A percentile compares a stretch with the other conserved stretches of the same genome.
Conservation (phyloP, 2,888 invertebrate species). For the Saturnia pavonia region DNA sequence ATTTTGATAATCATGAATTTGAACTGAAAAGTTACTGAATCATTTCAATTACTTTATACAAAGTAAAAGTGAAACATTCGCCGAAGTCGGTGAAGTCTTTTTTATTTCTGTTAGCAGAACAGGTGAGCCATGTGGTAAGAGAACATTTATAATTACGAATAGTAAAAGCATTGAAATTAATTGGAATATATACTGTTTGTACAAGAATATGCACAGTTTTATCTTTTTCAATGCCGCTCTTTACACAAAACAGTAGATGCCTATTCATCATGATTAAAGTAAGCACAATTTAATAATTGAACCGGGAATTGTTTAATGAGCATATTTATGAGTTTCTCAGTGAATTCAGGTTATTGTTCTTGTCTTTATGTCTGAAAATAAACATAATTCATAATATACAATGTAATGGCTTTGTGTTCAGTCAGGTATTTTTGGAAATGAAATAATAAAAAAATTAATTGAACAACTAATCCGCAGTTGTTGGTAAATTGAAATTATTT, state of each 20-base stretch:
- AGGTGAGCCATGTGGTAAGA: background rate
- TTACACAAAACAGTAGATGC: conserved; percentile 40
- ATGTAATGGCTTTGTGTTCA: conserved; percentile 55
- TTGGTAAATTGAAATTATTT: background rate
- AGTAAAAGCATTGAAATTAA: background rate
- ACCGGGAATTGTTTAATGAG: conserved; percentile 61
- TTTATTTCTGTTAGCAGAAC: background rate
- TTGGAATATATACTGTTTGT: background rate
- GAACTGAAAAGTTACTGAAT: background rate
- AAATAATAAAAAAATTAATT: too few species aligned
- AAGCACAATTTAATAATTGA: conserved; percentile 68
- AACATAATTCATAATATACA: conserved; percentile 59
- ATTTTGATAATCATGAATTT: background rate
- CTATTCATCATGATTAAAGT: conserved; percentile 68
- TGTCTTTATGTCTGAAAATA: conserved; percentile 42
- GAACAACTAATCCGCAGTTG: background rate
- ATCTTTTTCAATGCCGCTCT: conserved; percentile 24
- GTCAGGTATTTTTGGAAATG: background rate
- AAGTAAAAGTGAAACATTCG: background rate
- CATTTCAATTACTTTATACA: background rate
- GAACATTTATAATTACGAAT: background rate
- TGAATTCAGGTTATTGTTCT: conserved; percentile 54
- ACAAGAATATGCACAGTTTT: background rate
- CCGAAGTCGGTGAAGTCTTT: background rate
- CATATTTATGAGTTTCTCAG: conserved; percentile 64